phyloP scores from a whole-genome alignment of 1,140 invertebrate species.

The Anastrepha obliqua region DNA sequence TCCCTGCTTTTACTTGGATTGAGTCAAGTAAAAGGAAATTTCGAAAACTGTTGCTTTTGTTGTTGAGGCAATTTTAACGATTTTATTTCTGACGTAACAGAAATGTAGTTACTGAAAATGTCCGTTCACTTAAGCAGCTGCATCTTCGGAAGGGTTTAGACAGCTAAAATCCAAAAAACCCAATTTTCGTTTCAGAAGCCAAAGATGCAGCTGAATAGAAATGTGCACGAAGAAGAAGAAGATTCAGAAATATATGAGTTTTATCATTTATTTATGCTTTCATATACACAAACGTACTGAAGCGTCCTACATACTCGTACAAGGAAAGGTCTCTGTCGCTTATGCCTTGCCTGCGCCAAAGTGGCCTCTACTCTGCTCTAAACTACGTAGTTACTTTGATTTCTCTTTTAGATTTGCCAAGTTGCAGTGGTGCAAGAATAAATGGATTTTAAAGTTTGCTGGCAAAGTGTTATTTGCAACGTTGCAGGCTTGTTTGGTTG shows the following conservation, averaged over 20 bases:
- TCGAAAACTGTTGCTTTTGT: background rate
- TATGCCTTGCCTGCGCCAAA: background rate
- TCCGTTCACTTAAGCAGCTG: background rate
- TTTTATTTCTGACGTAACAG: background rate
- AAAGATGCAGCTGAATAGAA: background rate
- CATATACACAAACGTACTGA: background rate
- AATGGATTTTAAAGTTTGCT: constrained; percentile 48
- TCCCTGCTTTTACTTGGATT: background rate
- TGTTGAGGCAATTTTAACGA: background rate
- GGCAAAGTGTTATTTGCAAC: background rate
- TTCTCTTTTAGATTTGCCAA: constrained; percentile 45
- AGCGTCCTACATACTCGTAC: background rate
- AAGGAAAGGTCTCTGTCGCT: constrained; percentile 22
- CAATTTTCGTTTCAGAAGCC: background rate
- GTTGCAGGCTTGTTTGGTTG: background rate
- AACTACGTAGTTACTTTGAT: constrained; percentile 16
- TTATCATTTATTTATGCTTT: too few species aligned
- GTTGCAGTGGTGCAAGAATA: constrained; percentile 37
- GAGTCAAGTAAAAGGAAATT: background rate
- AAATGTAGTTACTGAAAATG: background rate
- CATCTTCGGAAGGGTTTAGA: background rate
- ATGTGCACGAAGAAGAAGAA: constrained; percentile 3
- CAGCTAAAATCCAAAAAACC: background rate
- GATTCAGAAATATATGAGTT: background rate
- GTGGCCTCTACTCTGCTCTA: background rate